Evolutionary conservation across 2,113 vertebrate species (phyloP), one percentile per base, ranked within the genome.

Genomic region (Aviceda subcristata): DNA sequence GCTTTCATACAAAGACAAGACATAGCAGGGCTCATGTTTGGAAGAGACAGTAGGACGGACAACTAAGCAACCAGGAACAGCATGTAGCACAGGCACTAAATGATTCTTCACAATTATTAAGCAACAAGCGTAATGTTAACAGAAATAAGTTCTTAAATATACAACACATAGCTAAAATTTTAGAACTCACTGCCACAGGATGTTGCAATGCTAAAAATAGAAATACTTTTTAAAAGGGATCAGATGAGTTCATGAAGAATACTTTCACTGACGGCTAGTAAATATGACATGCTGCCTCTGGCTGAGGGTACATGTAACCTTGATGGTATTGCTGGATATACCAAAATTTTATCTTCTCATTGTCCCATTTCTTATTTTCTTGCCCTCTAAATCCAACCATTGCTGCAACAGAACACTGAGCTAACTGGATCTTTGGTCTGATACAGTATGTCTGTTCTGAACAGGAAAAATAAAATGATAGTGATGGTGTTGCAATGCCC

Each of bases 61-160:
- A 62, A 8, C 12, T 39, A 30, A 20, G 39, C 26, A 69, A 46
- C 17, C 23, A 51, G 15, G 22, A 73, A 73, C 0, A 0, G 9
- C 21, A 64, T 17, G 21, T 6, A 30, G n/a, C 64, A 80, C 6
- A 60, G 30, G 30, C 38, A 84, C 13, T 51, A 46, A 46, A 81
- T 24, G 1, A 17, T 7, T 45, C 41, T 39, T 71, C 38, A 22
- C 7, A 51, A 48, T 41, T 60, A 45, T 27, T 59, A 72, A 51
- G 22, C 26, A 80, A 64, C 1, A 2, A 69, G 9, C 7, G 67
- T 95, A 69, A 84, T 38, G 62, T 12, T 1, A 83, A 83, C 2
- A 64, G n/a, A 71, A 57, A 13, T 0, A 72, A 56, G 12, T 19
- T 87, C 66, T 67, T 8, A 87, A 79, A 59, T 32, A 57, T 6